Evolutionary conservation across 2,888 invertebrate genomes (phyloP), one percentile per base, ranked within the genome.

Genomic region (Axea sp.): DNA sequence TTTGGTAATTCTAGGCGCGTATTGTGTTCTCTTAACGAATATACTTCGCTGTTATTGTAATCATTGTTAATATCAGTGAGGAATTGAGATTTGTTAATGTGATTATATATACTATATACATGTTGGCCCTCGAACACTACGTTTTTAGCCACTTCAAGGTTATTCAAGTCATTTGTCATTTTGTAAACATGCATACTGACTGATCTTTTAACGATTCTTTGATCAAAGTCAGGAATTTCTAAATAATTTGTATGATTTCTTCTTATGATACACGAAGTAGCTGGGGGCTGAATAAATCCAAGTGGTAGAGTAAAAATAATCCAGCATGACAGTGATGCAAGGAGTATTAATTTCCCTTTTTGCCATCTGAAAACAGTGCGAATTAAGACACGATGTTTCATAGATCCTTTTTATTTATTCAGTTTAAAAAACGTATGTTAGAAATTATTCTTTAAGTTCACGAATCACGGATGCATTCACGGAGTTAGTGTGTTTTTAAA

Each of bases 271-370:
- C 98, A 98, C n/a, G 94, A 93, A 53, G 96, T 94, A 0, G 97
- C 95, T 30, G 95, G 94, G 0, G 99, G 98, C 84, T 97, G 96
- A 79, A 99, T 96, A 88, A 98, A 97, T 72, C 97, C 96, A 81
- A 99, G 89, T 0, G 98, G 97, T 79, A 99, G 91, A 33, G 99
- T 99, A 89, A 99, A 99, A 67, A 98, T 91, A 71, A 99, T 95
- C 97, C 99, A 98, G 68, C 97, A 96, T 35, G 95, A 92, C 49
- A 99, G 89, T 0, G 98, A 97, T 43, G 95, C 95, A 59, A 99
- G 88, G 65, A 99, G 90, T 78, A 99, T 90, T 76, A 95, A 90
- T 88, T 96, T 96, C 4, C 96, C 96, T 85, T 94, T 94, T 83
- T 93, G 94, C 91, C 94, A 95, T 88, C 93, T 91, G 81, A 9